These are phyloP conservation scores for Phenacoccus solenopsis DNA, from an alignment of 1,140 invertebrate species.

Conservation along the genomic window DNA sequence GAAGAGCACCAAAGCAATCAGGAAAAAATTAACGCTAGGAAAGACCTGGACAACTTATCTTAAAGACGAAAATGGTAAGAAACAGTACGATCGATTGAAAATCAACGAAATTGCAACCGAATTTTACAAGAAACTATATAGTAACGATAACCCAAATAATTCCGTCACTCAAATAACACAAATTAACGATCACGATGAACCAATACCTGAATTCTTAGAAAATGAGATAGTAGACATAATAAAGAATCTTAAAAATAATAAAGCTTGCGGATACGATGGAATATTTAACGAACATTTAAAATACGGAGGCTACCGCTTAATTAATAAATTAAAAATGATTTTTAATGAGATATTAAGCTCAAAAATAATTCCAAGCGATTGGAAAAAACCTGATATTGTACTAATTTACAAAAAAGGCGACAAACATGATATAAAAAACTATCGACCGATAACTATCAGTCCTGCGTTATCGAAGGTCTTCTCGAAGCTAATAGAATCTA, in stretches of 20 bases:
- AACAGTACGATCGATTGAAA: no score
- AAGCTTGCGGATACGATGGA: conserved; percentile 17
- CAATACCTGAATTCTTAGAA: background rate
- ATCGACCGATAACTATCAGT: conserved; percentile 30
- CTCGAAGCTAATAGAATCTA: conserved; percentile 17
- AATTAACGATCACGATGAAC: no score
- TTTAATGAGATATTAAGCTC: conserved; percentile 21
- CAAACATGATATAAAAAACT: conserved; percentile 28
- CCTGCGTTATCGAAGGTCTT: conserved; percentile 26
- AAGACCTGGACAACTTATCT: no score
- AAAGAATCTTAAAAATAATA: conserved; percentile 18
- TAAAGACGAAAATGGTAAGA: no score
- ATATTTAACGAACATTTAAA: conserved; percentile 19
- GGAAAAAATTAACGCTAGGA: no score
- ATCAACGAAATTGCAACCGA: no score
- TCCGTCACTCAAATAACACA: no score
- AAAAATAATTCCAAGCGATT: conserved; percentile 25
- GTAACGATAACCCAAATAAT: no score
- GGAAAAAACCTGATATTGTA: conserved; percentile 29
- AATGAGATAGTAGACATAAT: background rate
- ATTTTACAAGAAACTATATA: no score
- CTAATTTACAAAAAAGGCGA: conserved; percentile 31
- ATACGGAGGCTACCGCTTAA: background rate
- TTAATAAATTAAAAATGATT: background rate
- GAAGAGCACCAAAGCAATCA: no score